phyloP scores from a whole-genome alignment of 2,888 invertebrate species.

The Nipponacmea schrenckii region DNA sequence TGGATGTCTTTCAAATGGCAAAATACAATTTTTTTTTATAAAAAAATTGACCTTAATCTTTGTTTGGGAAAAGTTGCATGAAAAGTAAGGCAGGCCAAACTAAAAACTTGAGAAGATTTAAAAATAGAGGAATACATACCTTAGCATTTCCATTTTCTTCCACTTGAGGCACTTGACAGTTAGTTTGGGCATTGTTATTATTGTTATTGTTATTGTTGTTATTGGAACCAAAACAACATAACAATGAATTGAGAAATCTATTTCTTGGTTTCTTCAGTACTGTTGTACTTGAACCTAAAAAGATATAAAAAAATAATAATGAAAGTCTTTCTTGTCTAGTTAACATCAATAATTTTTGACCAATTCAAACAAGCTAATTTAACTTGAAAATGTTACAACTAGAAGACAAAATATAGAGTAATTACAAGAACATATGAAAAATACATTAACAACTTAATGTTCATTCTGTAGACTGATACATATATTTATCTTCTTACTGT shows the following conservation, averaged over 20 bases:
- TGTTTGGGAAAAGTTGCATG: too few species aligned
- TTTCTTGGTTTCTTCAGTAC: conserved; percentile 72
- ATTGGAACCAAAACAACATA: conserved; percentile 60
- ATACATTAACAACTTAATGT: too few species aligned
- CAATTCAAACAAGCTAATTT: background rate
- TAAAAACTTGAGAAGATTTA: too few species aligned
- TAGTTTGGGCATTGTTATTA: conserved; percentile 50
- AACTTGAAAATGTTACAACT: too few species aligned
- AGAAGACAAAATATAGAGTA: too few species aligned
- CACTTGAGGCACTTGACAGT: conserved; percentile 49
- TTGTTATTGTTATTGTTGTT: conserved; percentile 54
- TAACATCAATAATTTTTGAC: background rate
- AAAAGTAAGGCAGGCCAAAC: too few species aligned
- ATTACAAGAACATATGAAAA: too few species aligned
- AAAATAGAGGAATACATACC: conserved; percentile 32
- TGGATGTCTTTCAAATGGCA: too few species aligned
- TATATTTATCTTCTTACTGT: too few species aligned
- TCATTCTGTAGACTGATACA: too few species aligned
- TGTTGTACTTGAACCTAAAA: conserved; percentile 55
- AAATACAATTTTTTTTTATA: too few species aligned
- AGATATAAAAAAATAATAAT: conserved; percentile 22
- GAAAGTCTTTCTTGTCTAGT: background rate
- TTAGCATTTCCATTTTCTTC: conserved; percentile 59
- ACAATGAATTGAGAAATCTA: conserved; percentile 79
- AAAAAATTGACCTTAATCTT: too few species aligned